Evolutionary conservation across 1,140 invertebrate genomes (phyloP), one percentile per base, ranked within the genome.

Genomic region (Saxidomus purpurata): DNA sequence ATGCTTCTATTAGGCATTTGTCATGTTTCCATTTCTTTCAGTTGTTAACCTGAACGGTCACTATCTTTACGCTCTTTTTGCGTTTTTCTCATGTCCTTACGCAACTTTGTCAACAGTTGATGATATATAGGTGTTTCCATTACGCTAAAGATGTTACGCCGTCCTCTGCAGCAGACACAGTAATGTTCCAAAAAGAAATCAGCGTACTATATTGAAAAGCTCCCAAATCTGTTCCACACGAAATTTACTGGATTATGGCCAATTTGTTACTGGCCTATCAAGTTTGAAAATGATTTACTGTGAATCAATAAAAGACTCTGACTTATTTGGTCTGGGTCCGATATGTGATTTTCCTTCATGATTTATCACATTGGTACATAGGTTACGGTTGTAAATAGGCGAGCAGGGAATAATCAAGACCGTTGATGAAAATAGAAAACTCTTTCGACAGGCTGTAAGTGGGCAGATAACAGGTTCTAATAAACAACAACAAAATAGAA

Each of bases 211-310:
- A 43, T 59, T 63, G 59, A 28, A 28, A 8, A 28, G 19, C 59
- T 19, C 9, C 67, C 63, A 71, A 71, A 71, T 28, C 3, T 28
- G 36, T 71, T 40, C 36, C 34, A 2, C 36, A 6, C 34, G 31
- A 71, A 17, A 36, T 71, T 40, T 36, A 71, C 67, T 71, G 67
- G 67, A 71, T 71, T 71, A 71, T 40, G 38, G 67, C 67, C 67
- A 71, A 71, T 71, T 71, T 71, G 67, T 36, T 79, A 79, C 49
- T 79, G 43, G 25, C 17, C 76, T 52, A 79, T 52, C 76, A 47
- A 55, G 49, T 55, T 55, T 79, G 76, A 79, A 79, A 79, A 79
- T 79, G 76, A 79, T 79, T 52, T 79, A 79, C 76, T 25, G 76
- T 52, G 43, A 79, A 79, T 79, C 76, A 52, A 79, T 79, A 79